Conservation (phyloP, 2,113 vertebrate genomes). For the Copsychus sechellarum region DNA sequence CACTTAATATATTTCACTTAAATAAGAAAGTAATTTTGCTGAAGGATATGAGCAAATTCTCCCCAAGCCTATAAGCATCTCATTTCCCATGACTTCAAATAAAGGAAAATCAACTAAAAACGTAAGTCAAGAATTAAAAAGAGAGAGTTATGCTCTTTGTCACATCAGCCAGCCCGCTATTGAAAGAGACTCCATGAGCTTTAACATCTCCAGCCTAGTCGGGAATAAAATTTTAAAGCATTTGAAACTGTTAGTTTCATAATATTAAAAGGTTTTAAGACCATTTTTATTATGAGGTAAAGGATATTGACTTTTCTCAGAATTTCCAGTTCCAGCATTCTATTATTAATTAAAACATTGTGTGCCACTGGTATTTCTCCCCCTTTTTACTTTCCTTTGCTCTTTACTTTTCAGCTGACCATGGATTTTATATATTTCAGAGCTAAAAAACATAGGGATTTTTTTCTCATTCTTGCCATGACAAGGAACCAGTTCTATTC, state of each 20-base stretch:
- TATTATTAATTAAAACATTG: constrained; percentile 59
- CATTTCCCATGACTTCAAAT: neutral
- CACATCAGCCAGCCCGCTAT: neutral
- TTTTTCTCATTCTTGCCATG: neutral
- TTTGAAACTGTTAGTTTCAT: constrained; percentile 22
- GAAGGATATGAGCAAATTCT: neutral
- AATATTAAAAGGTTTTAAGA: constrained; percentile 21
- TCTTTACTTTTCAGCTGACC: neutral
- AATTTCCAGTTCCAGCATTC: constrained; percentile 17
- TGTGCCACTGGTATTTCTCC: constrained; percentile 21
- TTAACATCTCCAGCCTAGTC: neutral
- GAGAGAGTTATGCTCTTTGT: neutral
- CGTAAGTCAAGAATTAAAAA: neutral
- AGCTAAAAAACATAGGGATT: neutral
- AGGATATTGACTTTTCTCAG: constrained; percentile 56
- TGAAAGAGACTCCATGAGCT: neutral
- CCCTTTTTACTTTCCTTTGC: neutral
- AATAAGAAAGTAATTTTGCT: neutral
- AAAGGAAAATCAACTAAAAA: neutral
- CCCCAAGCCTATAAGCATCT: neutral
- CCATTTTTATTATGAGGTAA: constrained; percentile 17
- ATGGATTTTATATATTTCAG: neutral
- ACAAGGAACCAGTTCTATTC: neutral
- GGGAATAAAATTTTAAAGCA: neutral
- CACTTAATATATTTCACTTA: neutral